A percentile compares a stretch with the other conserved stretches of the same genome.
Evolutionary conservation across 2,113 vertebrate genomes (phyloP).

Genomic region (Atrichornis clamosus): DNA sequence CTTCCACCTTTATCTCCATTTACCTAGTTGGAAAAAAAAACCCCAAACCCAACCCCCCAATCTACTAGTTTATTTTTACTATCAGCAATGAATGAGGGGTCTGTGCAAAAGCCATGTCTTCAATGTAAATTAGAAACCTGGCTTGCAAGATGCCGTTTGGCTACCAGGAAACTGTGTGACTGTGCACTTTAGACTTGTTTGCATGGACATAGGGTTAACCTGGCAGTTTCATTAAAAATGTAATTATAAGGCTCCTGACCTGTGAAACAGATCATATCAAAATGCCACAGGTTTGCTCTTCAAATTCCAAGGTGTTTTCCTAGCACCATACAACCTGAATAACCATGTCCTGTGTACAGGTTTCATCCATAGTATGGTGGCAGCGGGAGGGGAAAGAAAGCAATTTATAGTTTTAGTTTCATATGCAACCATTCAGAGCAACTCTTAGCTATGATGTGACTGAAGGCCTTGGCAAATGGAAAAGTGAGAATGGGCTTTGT

Average conservation of each 20-base stretch:
- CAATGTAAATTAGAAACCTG: neutral
- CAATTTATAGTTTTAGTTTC: neutral
- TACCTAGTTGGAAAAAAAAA: neutral
- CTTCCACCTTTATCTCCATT: neutral
- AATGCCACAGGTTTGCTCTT: neutral
- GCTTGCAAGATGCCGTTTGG: neutral
- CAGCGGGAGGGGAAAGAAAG: neutral
- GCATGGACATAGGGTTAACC: neutral
- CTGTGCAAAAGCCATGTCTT: neutral
- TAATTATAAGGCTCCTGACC: neutral
- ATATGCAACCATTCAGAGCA: neutral
- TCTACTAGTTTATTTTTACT: neutral
- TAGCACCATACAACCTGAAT: neutral
- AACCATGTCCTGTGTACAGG: neutral
- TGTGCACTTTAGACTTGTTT: neutral
- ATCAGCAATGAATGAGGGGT: neutral
- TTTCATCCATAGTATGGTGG: neutral
- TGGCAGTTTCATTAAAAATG: neutral
- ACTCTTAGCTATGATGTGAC: neutral
- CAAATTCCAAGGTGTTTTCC: neutral
- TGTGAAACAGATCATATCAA: neutral
- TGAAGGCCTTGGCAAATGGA: neutral
- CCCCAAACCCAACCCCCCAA: neutral
- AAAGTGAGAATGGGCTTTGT: neutral
- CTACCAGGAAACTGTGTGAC: neutral